Evolutionary conservation across 2,113 vertebrate genomes (phyloP).

Genomic region (Podarcis cretensis): DNA sequence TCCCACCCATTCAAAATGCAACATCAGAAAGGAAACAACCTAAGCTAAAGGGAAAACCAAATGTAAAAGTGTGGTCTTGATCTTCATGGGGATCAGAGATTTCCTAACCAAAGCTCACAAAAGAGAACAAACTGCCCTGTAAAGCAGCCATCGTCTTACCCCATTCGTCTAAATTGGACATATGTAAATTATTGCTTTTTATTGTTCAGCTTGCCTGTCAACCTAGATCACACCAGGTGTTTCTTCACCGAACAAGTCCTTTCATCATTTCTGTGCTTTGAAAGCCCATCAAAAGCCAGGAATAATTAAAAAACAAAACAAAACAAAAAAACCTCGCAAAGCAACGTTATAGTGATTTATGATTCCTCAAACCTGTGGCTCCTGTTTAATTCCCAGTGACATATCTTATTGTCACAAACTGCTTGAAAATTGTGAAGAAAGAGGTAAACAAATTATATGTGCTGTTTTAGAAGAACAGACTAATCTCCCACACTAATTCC

Average conservation of each 20-base stretch:
- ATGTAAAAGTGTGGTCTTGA: not conserved
- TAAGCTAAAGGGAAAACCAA: not conserved
- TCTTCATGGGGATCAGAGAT: not conserved
- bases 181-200: not conserved
- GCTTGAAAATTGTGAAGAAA: slow-evolving; percentile 9
- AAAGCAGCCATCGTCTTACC: not conserved
- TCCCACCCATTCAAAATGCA: not conserved
- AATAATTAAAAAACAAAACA: not conserved
- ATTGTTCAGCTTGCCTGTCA: not conserved
- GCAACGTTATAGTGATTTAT: not conserved
- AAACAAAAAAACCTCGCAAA: not conserved
- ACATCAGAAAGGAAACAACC: not conserved
- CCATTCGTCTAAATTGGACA: not conserved
- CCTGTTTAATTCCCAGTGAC: slow-evolving; percentile 26
- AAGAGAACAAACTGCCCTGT: not conserved
- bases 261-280: not conserved
- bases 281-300: not conserved
- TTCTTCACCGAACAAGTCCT: not conserved
- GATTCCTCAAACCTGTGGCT: not conserved
- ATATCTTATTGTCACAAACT: not conserved
- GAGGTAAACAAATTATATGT: not conserved
- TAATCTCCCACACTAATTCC: slow-evolving; percentile 33
- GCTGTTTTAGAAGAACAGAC: slow-evolving; percentile 12
- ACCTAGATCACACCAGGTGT: not conserved
- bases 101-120: not conserved